Evolutionary conservation across 2,797 vertebrate genomes (phyloP).

Genomic region (Morelia viridis): DNA sequence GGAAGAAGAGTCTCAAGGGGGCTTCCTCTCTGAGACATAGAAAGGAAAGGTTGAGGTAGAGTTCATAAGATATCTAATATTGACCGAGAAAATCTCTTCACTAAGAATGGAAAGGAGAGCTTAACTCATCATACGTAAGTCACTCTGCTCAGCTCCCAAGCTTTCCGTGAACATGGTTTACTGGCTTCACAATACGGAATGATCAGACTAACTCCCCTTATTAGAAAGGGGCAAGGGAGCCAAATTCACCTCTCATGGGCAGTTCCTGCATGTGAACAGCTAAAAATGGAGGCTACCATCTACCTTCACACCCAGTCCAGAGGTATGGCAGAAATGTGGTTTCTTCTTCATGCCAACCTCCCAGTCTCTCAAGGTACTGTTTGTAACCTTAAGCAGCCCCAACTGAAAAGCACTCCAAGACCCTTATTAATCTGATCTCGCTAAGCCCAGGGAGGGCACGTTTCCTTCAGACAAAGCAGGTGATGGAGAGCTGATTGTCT

Average conservation of each 20-base stretch:
- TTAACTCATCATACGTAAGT: constrained; percentile 28
- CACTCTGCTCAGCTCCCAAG: constrained; percentile 40
- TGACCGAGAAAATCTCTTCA: background rate
- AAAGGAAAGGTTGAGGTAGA: no score
- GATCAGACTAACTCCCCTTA: constrained; percentile 22
- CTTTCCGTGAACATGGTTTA: constrained; percentile 43
- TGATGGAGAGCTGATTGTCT: background rate
- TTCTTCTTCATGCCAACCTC: background rate
- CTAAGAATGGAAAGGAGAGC: background rate
- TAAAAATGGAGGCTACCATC: background rate
- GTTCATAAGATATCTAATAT: background rate
- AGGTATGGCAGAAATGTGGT: constrained; percentile 7
- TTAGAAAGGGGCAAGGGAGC: constrained; percentile 1
- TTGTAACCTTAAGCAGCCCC: background rate
- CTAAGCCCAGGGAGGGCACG: background rate
- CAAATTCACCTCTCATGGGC: constrained; percentile 19
- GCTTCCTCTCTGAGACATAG: no score
- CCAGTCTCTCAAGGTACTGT: background rate
- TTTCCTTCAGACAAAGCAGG: background rate
- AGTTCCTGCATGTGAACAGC: background rate
- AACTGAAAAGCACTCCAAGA: background rate
- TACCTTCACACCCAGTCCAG: background rate
- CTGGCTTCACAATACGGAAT: constrained; percentile 47
- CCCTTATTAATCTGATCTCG: background rate
- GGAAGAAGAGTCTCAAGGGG: background rate